Evolutionary conservation across 2,888 invertebrate genomes (phyloP), one percentile per base, ranked within the genome.

Genomic region (Pristionchus exspectatus): DNA sequence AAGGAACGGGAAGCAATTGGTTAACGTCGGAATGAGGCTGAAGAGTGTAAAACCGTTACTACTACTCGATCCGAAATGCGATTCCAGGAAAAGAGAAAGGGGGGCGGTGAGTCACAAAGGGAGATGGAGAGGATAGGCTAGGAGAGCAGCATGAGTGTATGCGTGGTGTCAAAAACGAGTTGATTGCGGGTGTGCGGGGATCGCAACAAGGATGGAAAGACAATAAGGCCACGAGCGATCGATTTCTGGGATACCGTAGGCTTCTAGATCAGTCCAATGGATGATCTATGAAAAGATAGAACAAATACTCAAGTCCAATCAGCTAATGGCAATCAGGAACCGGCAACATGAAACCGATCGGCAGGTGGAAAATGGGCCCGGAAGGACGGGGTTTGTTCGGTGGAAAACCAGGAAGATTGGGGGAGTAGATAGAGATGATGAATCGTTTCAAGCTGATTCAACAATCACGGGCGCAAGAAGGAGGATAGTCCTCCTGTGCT

Each of bases 71-170:
- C 18, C 63, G 24, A 59, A 21, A 24, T 10, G 63, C 63, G 24
- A n/a, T 69, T 74, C 38, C 74, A 18, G 74, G 63, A 33, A 33
- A 38, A 74, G 74, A 74, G 38, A 74, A 74, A 74, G 74, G 33
- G 77, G n/a, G 88, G 91, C 92, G 88, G 91, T 91, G 90, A 90
- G 91, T 50, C 91, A 84, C 90, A 56, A 89, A 88, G 27, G 21
- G 24, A 59, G 59, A 50, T 50, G 33, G 27, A 66, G 27, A 50
- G 87, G 66, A 44, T 63, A 54, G 85, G 81, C 72, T 24, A 27
- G 77, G 2, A 33, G 77, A n/a, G 30, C 30, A n/a, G 30, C 30
- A 27, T 33, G 74, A 74, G 74, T 16, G 30, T 18, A 44, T 27
- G 44, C 44, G 38, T 18, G 14, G 50, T 38, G 87, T 38, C 54